A percentile compares a stretch with the other conserved stretches of the same genome.
Conservation (phyloP, 2,888 invertebrate species). For the Stegana nigrithorax region DNA sequence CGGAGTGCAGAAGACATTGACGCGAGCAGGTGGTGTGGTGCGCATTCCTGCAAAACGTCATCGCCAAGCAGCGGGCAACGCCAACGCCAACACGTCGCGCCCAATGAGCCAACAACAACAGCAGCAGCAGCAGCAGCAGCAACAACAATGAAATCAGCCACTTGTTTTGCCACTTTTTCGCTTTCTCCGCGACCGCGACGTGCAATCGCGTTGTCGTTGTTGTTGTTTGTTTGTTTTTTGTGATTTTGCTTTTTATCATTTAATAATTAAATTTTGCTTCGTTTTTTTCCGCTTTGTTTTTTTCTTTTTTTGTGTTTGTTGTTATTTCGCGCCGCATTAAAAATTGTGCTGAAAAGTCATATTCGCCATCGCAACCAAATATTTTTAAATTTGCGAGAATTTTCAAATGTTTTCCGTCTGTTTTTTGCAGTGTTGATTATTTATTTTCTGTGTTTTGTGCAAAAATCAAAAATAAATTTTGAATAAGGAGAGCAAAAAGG, state of each 20-base stretch:
- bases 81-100: background rate
- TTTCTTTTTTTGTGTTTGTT: slow-evolving; percentile 12
- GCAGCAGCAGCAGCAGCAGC: background rate
- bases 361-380: background rate
- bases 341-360: background rate
- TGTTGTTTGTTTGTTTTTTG: background rate
- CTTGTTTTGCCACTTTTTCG: slow-evolving; percentile 47
- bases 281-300: slow-evolving; percentile 12
- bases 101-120: slow-evolving; percentile 1
- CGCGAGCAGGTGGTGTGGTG: background rate
- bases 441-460: slow-evolving; percentile 1
- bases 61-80: background rate
- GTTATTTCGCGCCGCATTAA: background rate
- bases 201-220: slow-evolving; percentile 29
- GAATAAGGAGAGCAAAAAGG: background rate
- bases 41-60: background rate
- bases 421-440: slow-evolving; percentile 3
- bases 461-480: background rate
- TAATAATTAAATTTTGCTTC: slow-evolving; percentile 15
- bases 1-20: background rate
- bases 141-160: slow-evolving; percentile 27
- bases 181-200: slow-evolving; percentile 18
- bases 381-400: slow-evolving; percentile 10
- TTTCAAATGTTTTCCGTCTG: background rate
- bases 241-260: slow-evolving; percentile 10